A percentile compares a stretch with the other conserved stretches of the same genome.
phyloP scores from a whole-genome alignment of 1,140 invertebrate genomes.

The Drosophila miranda region DNA sequence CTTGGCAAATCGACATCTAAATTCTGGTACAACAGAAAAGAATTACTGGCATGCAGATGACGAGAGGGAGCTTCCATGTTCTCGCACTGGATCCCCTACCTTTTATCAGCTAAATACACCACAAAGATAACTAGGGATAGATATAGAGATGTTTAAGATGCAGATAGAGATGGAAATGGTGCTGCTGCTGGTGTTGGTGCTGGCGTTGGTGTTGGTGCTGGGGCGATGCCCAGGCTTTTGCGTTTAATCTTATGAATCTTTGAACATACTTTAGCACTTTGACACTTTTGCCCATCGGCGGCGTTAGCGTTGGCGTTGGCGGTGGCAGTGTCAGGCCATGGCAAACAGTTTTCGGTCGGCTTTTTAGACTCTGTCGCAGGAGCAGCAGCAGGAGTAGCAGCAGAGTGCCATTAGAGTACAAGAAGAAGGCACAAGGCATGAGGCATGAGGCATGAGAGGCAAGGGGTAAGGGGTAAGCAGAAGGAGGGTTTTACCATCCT shows the following conservation, averaged over 20 bases:
- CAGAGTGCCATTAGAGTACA: conserved; percentile 48
- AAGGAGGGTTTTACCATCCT: neutral
- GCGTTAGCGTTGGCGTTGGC: conserved; percentile 50
- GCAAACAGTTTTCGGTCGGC: conserved; percentile 52
- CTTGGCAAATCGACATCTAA: too few relatives aligned
- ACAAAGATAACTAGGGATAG: conserved; percentile 12
- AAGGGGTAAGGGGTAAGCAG: conserved; percentile 1
- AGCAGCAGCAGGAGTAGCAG: conserved; percentile 23
- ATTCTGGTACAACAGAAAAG: too few relatives aligned
- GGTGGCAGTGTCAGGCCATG: conserved; percentile 22
- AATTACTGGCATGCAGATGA: conserved; percentile 14
- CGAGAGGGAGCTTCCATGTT: neutral
- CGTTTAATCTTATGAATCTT: conserved; percentile 74
- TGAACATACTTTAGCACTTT: conserved; percentile 79
- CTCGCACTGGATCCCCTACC: conserved; percentile 4
- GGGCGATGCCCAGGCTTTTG: conserved; percentile 26
- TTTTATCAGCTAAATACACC: conserved; percentile 46
- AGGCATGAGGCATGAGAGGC: neutral
- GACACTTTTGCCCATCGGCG: conserved; percentile 58
- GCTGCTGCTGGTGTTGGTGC: too few relatives aligned
- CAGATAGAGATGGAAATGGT: neutral
- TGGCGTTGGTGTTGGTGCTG: too few relatives aligned
- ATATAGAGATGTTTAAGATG: conserved; percentile 12
- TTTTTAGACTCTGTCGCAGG: conserved; percentile 48
- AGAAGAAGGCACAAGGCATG: neutral